These are phyloP conservation scores for Coccyzus lansbergi DNA, from an alignment of 2,797 vertebrate species.

Conservation along the genomic window DNA sequence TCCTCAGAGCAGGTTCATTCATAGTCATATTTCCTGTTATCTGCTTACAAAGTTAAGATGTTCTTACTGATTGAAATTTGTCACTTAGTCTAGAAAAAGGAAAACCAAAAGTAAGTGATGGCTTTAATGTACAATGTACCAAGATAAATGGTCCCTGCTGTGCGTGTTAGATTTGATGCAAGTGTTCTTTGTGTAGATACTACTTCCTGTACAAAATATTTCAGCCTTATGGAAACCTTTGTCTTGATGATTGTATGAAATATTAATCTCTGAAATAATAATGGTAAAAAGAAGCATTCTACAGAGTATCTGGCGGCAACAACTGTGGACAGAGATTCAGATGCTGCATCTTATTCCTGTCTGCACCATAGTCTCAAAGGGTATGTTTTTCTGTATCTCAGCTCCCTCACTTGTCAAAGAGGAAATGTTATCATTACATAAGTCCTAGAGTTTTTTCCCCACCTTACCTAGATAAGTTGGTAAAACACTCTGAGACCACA, in stretches of 20 bases:
- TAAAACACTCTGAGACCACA: neutral
- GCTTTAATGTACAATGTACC: constrained; percentile 29
- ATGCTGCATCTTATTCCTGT: neutral
- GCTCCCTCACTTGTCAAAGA: constrained; percentile 17
- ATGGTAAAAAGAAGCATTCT: constrained; percentile 22
- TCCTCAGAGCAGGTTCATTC: constrained; percentile 66
- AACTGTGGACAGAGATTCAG: constrained; percentile 24
- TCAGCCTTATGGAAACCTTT: constrained; percentile 57
- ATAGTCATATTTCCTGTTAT: constrained; percentile 62
- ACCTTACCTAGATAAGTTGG: neutral
- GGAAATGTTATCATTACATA: neutral
- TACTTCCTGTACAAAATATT: constrained; percentile 57
- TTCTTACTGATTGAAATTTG: constrained; percentile 50
- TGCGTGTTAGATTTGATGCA: constrained; percentile 2
- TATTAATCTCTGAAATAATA: constrained; percentile 42
- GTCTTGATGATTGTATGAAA: constrained; percentile 53
- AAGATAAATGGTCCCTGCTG: constrained; percentile 52
- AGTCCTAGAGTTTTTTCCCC: neutral
- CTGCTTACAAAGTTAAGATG: constrained; percentile 70
- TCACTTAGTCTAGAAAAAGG: constrained; percentile 39
- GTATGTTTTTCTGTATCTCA: neutral
- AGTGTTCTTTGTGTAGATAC: constrained; percentile 49
- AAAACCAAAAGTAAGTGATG: constrained; percentile 1
- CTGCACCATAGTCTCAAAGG: neutral
- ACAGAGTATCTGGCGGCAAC: constrained; percentile 1